Conservation (phyloP, 2,888 invertebrate genomes). For the Drosophila gaucha region DNA sequence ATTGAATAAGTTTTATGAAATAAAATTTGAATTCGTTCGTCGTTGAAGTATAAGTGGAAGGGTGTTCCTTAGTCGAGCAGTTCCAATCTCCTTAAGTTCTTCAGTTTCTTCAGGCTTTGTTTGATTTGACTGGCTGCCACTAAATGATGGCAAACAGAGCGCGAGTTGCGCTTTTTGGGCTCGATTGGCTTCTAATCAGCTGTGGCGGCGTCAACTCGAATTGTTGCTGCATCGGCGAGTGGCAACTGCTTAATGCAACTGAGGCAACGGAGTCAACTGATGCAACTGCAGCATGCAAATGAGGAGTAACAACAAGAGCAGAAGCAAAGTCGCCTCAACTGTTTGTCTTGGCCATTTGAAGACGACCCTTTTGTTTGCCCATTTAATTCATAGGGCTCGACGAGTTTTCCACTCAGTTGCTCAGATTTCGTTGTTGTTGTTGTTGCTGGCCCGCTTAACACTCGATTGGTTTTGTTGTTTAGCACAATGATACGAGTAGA, state of each 20-base stretch:
- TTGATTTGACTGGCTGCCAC: constrained; percentile 71
- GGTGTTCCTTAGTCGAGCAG: constrained; percentile 4
- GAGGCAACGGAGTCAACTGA: constrained; percentile 23
- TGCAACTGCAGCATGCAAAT: constrained; percentile 73
- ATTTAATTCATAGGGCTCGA: constrained; percentile 62
- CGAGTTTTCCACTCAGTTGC: constrained; percentile 50
- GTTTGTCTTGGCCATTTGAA: constrained; percentile 71
- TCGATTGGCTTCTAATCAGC: constrained; percentile 73
- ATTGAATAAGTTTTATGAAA: no score
- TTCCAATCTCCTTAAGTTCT: neutral
- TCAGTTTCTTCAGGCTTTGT: constrained; percentile 31
- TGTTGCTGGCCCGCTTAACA: constrained; percentile 70
- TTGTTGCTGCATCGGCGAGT: constrained; percentile 18
- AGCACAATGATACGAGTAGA: constrained; percentile 61
- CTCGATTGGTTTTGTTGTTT: constrained; percentile 77
- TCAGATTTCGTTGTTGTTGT: constrained; percentile 23
- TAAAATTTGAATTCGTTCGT: no score
- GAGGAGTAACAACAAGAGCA: constrained; percentile 73
- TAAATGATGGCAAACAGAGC: constrained; percentile 79
- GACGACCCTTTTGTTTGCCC: constrained; percentile 46
- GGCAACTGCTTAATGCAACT: constrained; percentile 55
- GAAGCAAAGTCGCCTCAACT: constrained; percentile 47
- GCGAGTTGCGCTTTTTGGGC: constrained; percentile 51
- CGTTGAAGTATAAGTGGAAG: constrained; percentile 10
- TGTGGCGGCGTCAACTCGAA: constrained; percentile 73